A percentile compares a stretch with the other conserved stretches of the same genome.
Conservation (phyloP, 2,113 vertebrate genomes). For the Misgurnus anguillicaudatus region DNA sequence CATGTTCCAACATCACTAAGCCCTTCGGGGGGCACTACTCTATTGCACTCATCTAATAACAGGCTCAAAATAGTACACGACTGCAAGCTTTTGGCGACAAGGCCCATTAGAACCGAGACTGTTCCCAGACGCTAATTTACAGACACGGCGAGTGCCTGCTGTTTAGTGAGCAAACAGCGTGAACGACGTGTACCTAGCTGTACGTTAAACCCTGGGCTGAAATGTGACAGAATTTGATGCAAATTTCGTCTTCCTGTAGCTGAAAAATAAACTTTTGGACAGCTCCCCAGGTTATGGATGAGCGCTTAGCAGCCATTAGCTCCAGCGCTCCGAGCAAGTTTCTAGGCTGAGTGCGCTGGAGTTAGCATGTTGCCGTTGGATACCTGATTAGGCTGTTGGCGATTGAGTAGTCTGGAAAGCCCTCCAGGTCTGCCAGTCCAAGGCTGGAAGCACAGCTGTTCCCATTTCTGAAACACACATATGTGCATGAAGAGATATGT, state of each 20-base stretch:
- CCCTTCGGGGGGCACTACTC: constrained; percentile 3
- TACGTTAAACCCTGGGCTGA: background rate
- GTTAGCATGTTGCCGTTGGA: constrained; percentile 45
- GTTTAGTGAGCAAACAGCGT: background rate
- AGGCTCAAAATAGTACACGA: constrained; percentile 25
- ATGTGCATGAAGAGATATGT: background rate
- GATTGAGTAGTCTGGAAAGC: constrained; percentile 84
- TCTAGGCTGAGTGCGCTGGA: background rate
- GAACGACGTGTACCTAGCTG: background rate
- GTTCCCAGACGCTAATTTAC: background rate
- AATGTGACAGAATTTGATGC: background rate
- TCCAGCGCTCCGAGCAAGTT: background rate
- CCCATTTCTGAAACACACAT: constrained; percentile 82
- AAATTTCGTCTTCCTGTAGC: background rate
- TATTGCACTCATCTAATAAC: constrained; percentile 6
- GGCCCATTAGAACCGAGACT: constrained; percentile 17
- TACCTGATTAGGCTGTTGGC: constrained; percentile 85
- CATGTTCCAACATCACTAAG: background rate
- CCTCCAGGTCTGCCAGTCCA: constrained; percentile 88
- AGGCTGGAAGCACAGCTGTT: constrained; percentile 94
- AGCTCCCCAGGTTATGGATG: background rate
- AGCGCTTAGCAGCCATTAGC: constrained; percentile 14
- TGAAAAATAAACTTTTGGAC: background rate
- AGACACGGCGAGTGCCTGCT: background rate
- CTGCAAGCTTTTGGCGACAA: constrained; percentile 16